Percentiles rank a stretch among this genome's conserved stretches.
Conservation (phyloP, 2,113 vertebrate genomes). For the Anser brachyrhynchus region DNA sequence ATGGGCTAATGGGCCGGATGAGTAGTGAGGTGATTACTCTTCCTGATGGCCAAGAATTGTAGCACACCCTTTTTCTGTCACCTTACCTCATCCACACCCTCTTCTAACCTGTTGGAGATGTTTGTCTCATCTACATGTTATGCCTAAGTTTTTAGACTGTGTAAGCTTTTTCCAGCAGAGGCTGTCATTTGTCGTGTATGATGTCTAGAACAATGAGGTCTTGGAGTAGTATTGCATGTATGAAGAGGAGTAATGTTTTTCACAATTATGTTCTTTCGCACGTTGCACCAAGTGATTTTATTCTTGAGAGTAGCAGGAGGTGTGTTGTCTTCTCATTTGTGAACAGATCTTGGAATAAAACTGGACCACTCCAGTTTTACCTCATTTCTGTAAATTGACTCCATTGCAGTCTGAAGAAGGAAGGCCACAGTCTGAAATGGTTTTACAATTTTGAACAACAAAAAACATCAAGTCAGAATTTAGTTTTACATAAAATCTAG, state of each 20-base stretch:
- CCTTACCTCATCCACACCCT: slow-evolving; percentile 39
- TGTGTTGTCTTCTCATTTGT: fast-evolving
- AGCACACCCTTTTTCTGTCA: slow-evolving; percentile 55
- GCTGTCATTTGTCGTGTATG: not conserved
- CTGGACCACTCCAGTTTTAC: not conserved
- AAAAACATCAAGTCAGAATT: not conserved
- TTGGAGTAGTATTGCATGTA: fast-evolving
- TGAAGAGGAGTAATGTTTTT: not conserved
- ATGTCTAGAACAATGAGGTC: not conserved
- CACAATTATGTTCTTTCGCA: not conserved
- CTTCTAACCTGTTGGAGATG: slow-evolving; percentile 22
- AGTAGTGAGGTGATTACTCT: slow-evolving; percentile 45
- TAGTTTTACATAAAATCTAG: not conserved
- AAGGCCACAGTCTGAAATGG: not conserved
- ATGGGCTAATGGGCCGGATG: not conserved
- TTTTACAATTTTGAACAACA: not conserved
- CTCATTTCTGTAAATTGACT: not conserved
- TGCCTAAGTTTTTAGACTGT: not conserved
- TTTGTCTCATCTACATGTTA: not conserved
- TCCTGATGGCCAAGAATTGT: slow-evolving; percentile 38
- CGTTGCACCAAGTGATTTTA: not conserved
- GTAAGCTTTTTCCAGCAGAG: not conserved
- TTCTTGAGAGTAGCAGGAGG: not conserved
- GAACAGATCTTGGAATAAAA: not conserved
- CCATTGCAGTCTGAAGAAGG: not conserved